Conservation (phyloP, 2,113 vertebrate species). For the Malaclemys terrapin region DNA sequence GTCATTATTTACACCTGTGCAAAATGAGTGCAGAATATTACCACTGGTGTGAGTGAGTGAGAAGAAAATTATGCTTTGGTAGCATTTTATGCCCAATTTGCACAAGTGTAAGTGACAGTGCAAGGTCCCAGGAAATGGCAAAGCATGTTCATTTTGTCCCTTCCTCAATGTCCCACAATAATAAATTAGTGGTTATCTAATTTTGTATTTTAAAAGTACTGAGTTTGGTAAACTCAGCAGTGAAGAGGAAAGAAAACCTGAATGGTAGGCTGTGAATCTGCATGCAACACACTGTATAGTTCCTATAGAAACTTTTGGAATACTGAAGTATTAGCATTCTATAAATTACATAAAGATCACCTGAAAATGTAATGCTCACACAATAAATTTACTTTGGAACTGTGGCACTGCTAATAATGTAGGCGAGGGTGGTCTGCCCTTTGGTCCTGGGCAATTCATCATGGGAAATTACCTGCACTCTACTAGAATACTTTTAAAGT, state of each 20-base stretch:
- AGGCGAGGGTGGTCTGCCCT: background rate
- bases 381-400: background rate
- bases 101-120: background rate
- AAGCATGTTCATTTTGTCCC: fast-evolving
- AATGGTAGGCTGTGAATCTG: background rate
- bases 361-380: background rate
- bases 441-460: background rate
- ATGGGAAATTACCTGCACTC: background rate
- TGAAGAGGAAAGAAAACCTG: background rate
- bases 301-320: background rate
- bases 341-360: background rate
- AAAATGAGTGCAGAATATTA: background rate
- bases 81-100: background rate
- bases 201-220: background rate
- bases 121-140: background rate
- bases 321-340: background rate
- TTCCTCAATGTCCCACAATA: background rate
- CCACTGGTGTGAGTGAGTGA: background rate
- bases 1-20: background rate
- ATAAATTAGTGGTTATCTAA: background rate
- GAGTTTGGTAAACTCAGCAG: background rate
- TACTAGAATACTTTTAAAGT: background rate
- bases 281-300: background rate
- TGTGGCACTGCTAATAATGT: conserved; percentile 29
- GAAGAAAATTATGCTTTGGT: background rate